phyloP scores from a whole-genome alignment of 2,888 invertebrate species.

The Andrena praecox region DNA sequence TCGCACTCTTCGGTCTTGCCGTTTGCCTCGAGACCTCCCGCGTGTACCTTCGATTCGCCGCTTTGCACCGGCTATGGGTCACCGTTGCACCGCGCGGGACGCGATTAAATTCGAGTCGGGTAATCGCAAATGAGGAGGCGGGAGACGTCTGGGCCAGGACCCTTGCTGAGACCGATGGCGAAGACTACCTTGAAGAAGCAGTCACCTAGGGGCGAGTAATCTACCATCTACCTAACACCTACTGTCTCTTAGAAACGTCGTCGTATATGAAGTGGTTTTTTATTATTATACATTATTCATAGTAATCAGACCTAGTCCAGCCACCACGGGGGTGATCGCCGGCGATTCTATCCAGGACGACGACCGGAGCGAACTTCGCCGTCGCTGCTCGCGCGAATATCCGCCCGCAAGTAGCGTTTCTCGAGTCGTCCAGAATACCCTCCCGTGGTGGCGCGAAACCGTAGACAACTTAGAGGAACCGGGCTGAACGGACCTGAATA shows the following conservation, averaged over 20 bases:
- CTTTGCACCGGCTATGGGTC: constrained; percentile 70
- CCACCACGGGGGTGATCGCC: constrained; percentile 62
- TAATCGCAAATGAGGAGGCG: constrained; percentile 76
- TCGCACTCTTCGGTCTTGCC: background rate
- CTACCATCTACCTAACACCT: constrained; percentile 83
- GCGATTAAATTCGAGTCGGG: constrained; percentile 69
- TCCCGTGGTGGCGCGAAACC: constrained; percentile 78
- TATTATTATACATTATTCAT: constrained; percentile 71
- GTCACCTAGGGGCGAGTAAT: constrained; percentile 85
- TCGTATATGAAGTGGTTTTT: constrained; percentile 80
- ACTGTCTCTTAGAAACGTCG: constrained; percentile 83
- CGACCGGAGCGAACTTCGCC: background rate
- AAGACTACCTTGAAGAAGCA: constrained; percentile 82
- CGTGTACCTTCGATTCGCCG: constrained; percentile 14
- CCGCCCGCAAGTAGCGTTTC: background rate
- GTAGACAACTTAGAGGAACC: constrained; percentile 81
- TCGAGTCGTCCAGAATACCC: constrained; percentile 57
- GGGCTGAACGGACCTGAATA: constrained; percentile 77
- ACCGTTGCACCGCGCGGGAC: constrained; percentile 43
- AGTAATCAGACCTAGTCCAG: constrained; percentile 62
- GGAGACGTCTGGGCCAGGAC: constrained; percentile 77
- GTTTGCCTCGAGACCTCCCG: background rate
- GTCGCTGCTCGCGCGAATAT: too few species aligned
- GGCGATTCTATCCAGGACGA: too few species aligned
- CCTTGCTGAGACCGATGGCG: constrained; percentile 81